Conservation (phyloP, 2,113 vertebrate species). For the Narcine bancroftii region DNA sequence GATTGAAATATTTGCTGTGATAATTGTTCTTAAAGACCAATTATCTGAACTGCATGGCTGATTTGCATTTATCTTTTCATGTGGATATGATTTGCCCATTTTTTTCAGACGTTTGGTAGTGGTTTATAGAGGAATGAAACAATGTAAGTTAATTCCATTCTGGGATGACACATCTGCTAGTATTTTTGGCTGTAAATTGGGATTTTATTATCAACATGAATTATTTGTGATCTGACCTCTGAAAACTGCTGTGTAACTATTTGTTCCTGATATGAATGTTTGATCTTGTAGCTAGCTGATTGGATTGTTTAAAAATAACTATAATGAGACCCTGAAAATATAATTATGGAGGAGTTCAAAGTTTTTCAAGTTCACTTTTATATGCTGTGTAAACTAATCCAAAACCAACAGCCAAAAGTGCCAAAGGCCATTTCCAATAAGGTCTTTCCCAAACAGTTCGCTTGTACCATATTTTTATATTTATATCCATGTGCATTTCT, state of each 20-base stretch:
- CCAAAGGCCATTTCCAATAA: conserved; percentile 13
- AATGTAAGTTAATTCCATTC: not conserved
- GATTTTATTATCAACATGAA: conserved; percentile 21
- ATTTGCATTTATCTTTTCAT: not conserved
- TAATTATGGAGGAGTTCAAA: not conserved
- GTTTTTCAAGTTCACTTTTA: conserved; percentile 1
- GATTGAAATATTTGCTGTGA: not conserved
- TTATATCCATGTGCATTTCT: not conserved
- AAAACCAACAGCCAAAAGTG: not conserved
- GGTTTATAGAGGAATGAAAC: not conserved
- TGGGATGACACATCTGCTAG: conserved; percentile 22
- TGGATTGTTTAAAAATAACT: not conserved
- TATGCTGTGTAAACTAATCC: conserved; percentile 14
- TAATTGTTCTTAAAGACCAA: not conserved
- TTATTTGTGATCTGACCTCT: conserved; percentile 32
- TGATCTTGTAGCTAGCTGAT: conserved; percentile 19
- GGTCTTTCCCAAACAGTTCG: conserved; percentile 1
- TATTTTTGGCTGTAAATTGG: conserved; percentile 20
- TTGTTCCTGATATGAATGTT: conserved; percentile 32
- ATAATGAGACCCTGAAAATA: conserved; percentile 34
- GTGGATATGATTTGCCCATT: not conserved
- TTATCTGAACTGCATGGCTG: not conserved
- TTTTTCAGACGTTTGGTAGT: not conserved
- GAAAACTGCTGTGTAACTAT: conserved; percentile 34
- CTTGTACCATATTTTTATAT: not conserved